Conservation (phyloP, 2,797 vertebrate species). For the Hypotaenidia philippensis region DNA sequence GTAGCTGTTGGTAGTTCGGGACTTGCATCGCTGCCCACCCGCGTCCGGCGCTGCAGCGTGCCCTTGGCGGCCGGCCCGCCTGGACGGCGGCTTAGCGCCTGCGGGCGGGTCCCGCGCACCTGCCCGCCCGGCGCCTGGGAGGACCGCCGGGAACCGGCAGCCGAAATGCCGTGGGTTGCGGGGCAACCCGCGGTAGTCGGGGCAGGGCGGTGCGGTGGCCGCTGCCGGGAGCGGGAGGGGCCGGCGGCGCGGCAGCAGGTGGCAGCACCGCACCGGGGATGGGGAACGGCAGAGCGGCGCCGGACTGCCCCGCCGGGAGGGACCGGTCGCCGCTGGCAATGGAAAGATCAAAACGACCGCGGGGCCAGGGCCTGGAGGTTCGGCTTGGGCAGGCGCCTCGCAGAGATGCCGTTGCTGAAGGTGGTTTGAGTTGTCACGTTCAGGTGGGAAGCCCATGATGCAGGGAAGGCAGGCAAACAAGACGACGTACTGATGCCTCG, state of each 20-base stretch:
- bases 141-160: too few relatives aligned
- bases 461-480: neutral
- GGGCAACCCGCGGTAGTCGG: too few relatives aligned
- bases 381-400: fast-evolving
- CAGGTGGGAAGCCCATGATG: fast-evolving
- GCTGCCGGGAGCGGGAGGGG: neutral
- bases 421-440: neutral
- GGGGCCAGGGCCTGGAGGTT: fast-evolving
- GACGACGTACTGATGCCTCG: fast-evolving
- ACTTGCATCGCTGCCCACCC: fast-evolving
- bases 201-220: too few relatives aligned
- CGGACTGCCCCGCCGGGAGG: fast-evolving
- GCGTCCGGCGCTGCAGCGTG: too few relatives aligned
- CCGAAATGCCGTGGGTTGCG: neutral
- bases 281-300: neutral
- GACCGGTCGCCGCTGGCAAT: fast-evolving
- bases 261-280: constrained; percentile 55
- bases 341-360: fast-evolving
- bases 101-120: neutral
- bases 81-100: too few relatives aligned
- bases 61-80: neutral
- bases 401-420: fast-evolving
- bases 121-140: neutral
- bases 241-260: constrained; percentile 9
- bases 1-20: fast-evolving